These are phyloP conservation scores for Nasonovia ribisnigri DNA, from an alignment of 2,888 invertebrate genomes.

Conservation along the genomic window DNA sequence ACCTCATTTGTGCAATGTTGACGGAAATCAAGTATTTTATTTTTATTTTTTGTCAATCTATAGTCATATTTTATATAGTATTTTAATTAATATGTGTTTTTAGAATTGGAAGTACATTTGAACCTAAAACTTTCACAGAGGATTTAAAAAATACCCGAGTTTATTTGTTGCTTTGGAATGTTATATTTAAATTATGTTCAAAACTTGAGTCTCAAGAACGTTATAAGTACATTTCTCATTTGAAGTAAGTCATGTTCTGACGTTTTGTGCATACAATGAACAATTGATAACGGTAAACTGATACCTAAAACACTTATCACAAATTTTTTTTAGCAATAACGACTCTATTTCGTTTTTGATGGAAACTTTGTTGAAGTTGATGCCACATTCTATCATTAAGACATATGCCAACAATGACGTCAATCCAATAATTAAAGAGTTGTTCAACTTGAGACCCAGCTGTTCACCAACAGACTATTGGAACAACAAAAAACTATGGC, in stretches of 20 bases:
- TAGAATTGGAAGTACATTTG: slow-evolving; percentile 75
- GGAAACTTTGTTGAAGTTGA: slow-evolving; percentile 64
- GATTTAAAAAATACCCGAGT: slow-evolving; percentile 76
- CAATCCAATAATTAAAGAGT: slow-evolving; percentile 49
- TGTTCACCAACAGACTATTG: slow-evolving; percentile 66
- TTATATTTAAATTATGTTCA: slow-evolving; percentile 77
- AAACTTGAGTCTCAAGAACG: slow-evolving; percentile 79
- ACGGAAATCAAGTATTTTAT: slow-evolving; percentile 36
- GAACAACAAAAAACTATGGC: slow-evolving; percentile 72
- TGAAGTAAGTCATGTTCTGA: slow-evolving; percentile 72
- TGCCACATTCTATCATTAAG: slow-evolving; percentile 65
- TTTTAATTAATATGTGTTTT: neutral
- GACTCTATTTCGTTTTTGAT: slow-evolving; percentile 55
- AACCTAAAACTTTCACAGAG: slow-evolving; percentile 75
- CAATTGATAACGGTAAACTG: neutral
- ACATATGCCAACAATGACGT: slow-evolving; percentile 49
- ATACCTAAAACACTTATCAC: neutral
- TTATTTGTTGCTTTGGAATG: slow-evolving; percentile 81
- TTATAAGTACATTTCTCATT: slow-evolving; percentile 79
- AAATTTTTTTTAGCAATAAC: slow-evolving; percentile 43
- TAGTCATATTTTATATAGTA: neutral
- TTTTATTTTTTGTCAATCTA: neutral
- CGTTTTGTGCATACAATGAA: neutral
- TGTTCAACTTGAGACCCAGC: slow-evolving; percentile 36
- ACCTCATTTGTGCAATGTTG: slow-evolving; percentile 1